Percentiles rank a stretch among this genome's conserved stretches.
Evolutionary conservation across 37 sponge, comb jelly and placozoan genomes (phyloP).

Genomic region (Geodia barretti): DNA sequence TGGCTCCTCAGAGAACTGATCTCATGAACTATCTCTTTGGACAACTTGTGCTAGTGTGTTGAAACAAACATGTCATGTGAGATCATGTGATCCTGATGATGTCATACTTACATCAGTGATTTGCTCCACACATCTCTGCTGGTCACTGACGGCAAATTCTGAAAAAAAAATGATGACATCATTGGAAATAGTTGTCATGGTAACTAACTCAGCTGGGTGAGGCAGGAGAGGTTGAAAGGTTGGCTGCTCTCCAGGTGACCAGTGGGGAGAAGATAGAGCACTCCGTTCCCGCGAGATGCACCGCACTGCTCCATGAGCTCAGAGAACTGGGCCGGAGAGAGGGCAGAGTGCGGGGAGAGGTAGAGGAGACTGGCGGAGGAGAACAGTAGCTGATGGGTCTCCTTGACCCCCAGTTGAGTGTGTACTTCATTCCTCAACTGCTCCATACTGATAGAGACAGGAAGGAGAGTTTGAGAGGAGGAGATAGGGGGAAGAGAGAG

Average conservation of each 20-base stretch:
- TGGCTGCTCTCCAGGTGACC: slow-evolving; percentile 3
- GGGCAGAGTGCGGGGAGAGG: slow-evolving; percentile 18
- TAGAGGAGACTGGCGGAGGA: slow-evolving; percentile 7
- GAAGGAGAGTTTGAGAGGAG: background rate
- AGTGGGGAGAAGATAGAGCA: slow-evolving; percentile 43
- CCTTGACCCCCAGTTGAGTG: background rate
- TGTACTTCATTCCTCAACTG: slow-evolving; percentile 11
- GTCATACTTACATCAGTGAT: slow-evolving; percentile 24
- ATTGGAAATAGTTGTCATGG: no score
- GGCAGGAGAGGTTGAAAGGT: slow-evolving; percentile 10
- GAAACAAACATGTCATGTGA: background rate
- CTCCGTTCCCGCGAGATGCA: slow-evolving; percentile 45
- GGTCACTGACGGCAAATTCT: slow-evolving; percentile 7
- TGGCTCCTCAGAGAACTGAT: slow-evolving; percentile 31
- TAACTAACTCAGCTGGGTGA: slow-evolving; percentile 50
- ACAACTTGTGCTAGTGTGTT: slow-evolving; percentile 58
- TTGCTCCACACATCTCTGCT: background rate
- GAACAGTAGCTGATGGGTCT: slow-evolving; percentile 32
- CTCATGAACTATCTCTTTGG: slow-evolving; percentile 48
- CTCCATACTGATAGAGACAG: slow-evolving; percentile 8
- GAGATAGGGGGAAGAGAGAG: background rate
- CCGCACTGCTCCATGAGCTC: slow-evolving; percentile 26
- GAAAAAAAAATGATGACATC: no score
- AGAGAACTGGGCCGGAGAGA: slow-evolving; percentile 24
- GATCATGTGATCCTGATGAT: background rate